Conservation (phyloP, 2,888 invertebrate genomes). For the Drosophila melanocephala region DNA sequence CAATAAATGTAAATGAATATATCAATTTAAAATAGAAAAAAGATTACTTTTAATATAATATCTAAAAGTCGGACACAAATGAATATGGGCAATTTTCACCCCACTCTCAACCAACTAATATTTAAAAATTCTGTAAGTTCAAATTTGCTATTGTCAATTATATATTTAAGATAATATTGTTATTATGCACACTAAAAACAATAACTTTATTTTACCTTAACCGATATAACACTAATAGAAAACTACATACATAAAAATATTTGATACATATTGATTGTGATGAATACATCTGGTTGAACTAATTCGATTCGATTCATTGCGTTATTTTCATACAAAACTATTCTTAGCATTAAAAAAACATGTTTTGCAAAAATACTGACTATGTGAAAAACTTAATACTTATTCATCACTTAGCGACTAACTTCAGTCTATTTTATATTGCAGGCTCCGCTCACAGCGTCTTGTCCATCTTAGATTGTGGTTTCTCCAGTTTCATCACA, state of each 20-base stretch:
- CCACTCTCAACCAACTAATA: background rate
- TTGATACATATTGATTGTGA: conserved; percentile 12
- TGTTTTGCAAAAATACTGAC: conserved; percentile 62
- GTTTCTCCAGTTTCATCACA: conserved; percentile 16
- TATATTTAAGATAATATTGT: background rate
- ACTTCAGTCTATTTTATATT: conserved; percentile 59
- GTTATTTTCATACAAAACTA: background rate
- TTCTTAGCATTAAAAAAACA: background rate
- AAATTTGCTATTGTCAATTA: background rate
- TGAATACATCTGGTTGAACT: conserved; percentile 9
- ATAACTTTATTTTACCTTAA: background rate
- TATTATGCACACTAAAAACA: background rate
- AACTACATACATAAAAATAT: conserved; percentile 22
- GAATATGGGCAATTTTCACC: background rate
- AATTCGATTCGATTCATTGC: background rate
- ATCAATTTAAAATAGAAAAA: too few relatives aligned
- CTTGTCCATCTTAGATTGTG: conserved; percentile 40
- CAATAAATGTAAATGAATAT: background rate
- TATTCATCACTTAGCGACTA: conserved; percentile 50
- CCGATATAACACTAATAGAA: conserved; percentile 15
- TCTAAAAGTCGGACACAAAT: background rate
- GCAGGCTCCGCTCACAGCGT: conserved; percentile 45
- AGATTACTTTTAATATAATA: background rate
- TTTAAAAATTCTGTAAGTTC: background rate
- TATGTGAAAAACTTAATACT: conserved; percentile 63